Evolutionary conservation across 2,113 vertebrate genomes (phyloP).

Genomic region (Calidris pygmaea): DNA sequence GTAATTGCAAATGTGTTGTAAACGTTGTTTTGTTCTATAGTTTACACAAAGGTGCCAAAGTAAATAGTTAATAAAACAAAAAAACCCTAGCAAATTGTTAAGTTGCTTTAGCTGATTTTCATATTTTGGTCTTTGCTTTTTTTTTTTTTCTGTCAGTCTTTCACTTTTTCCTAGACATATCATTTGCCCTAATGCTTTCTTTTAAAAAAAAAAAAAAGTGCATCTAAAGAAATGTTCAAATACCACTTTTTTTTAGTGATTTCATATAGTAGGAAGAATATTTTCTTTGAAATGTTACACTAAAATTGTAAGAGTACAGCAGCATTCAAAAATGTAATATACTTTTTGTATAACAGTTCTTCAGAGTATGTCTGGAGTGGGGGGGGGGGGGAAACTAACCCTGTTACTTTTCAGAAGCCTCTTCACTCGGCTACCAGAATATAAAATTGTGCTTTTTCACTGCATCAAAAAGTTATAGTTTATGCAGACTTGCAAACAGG

Average conservation of each 20-base stretch:
- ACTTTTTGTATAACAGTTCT: slow-evolving; percentile 72
- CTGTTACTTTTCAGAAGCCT: slow-evolving; percentile 66
- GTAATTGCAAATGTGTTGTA: slow-evolving; percentile 65
- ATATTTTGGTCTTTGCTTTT: slow-evolving; percentile 45
- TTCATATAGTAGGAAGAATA: slow-evolving; percentile 52
- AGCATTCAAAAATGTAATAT: slow-evolving; percentile 78
- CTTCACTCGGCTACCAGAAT: slow-evolving; percentile 62
- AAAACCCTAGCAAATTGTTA: slow-evolving; percentile 28
- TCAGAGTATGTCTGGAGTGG: slow-evolving; percentile 62
- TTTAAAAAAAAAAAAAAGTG: slow-evolving; percentile 18
- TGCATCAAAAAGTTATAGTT: slow-evolving; percentile 66
- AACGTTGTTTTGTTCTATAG: slow-evolving; percentile 69
- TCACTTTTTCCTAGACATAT: slow-evolving; percentile 52
- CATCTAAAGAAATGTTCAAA: slow-evolving; percentile 48
- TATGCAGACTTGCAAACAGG: slow-evolving; percentile 65
- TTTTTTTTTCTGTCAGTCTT: background rate
- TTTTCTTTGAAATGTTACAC: slow-evolving; percentile 60
- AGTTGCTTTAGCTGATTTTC: slow-evolving; percentile 62
- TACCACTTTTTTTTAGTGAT: slow-evolving; percentile 49
- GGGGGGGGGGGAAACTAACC: background rate
- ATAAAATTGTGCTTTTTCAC: slow-evolving; percentile 61
- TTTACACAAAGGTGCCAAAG: slow-evolving; percentile 73
- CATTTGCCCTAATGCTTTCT: slow-evolving; percentile 59
- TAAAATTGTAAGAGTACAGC: slow-evolving; percentile 75
- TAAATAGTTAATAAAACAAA: slow-evolving; percentile 60